These are phyloP conservation scores for Toxonevra muliebris DNA, from an alignment of 2,888 invertebrate species.

Conservation along the genomic window DNA sequence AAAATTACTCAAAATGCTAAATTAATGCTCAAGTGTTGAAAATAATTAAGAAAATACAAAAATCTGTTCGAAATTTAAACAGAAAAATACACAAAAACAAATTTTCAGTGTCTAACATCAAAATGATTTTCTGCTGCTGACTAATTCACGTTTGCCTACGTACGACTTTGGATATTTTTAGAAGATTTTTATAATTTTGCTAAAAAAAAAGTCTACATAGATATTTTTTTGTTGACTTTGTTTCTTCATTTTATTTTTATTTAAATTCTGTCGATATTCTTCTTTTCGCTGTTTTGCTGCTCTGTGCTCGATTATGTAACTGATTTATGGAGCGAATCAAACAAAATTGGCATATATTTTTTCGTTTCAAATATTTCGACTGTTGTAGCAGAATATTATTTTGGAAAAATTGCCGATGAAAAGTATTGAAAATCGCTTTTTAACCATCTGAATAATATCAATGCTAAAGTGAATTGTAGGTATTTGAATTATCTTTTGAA, in stretches of 20 bases:
- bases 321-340: not conserved
- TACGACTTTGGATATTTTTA: constrained; percentile 39
- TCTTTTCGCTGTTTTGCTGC: constrained; percentile 3
- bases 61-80: not conserved
- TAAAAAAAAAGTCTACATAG: constrained; percentile 6
- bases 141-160: constrained; percentile 40
- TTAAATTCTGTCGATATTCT: constrained; percentile 11
- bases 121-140: constrained; percentile 27
- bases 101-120: constrained; percentile 29
- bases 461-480: no score
- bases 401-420: no score
- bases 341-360: not conserved
- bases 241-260: constrained; percentile 9
- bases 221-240: constrained; percentile 35
- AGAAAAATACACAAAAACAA: constrained; percentile 23
- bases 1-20: no score
- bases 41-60: not conserved
- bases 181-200: constrained; percentile 28
- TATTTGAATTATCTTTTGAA: no score
- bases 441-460: no score
- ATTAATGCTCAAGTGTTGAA: not conserved
- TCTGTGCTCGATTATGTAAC: not conserved
- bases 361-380: no score
- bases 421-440: no score
- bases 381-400: not conserved